phyloP scores from a whole-genome alignment of 2,888 invertebrate species.

The Drosophila barbarae region DNA sequence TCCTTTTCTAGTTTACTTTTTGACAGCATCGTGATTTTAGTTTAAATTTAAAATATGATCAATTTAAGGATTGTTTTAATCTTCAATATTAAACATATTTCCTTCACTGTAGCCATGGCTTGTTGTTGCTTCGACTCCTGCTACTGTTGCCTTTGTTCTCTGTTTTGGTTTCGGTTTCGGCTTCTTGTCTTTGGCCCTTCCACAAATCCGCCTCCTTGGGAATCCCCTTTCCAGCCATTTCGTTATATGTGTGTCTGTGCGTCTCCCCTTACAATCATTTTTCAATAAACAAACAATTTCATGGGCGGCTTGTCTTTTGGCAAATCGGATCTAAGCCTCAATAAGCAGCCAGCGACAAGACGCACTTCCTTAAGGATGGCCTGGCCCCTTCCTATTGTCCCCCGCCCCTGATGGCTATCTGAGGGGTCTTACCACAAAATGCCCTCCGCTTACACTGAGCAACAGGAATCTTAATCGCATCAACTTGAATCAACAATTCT shows the following conservation, averaged over 20 bases:
- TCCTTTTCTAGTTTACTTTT: too few relatives aligned
- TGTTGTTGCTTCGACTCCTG: slow-evolving; percentile 15
- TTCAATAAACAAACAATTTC: slow-evolving; percentile 76
- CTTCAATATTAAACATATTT: neutral
- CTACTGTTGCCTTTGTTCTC: slow-evolving; percentile 27
- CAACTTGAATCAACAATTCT: slow-evolving; percentile 21
- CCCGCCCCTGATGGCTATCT: slow-evolving; percentile 58
- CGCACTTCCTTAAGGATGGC: slow-evolving; percentile 60
- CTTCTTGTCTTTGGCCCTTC: slow-evolving; percentile 51
- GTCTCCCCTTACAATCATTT: slow-evolving; percentile 64
- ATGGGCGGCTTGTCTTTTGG: slow-evolving; percentile 71
- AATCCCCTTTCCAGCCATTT: slow-evolving; percentile 3
- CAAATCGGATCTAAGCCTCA: slow-evolving; percentile 75
- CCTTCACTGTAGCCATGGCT: neutral
- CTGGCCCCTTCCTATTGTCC: slow-evolving; percentile 2
- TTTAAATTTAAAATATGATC: too few relatives aligned
- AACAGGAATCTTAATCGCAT: slow-evolving; percentile 38
- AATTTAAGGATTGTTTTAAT: too few relatives aligned
- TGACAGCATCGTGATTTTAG: too few relatives aligned
- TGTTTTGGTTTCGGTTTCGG: slow-evolving; percentile 43
- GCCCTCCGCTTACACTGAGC: slow-evolving; percentile 55
- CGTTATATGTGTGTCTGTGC: slow-evolving; percentile 3
- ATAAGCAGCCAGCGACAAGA: slow-evolving; percentile 73
- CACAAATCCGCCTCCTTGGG: slow-evolving; percentile 35
- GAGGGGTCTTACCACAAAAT: slow-evolving; percentile 29